Evolutionary conservation across 2,888 invertebrate genomes (phyloP).

Genomic region (Magallana nippona): DNA sequence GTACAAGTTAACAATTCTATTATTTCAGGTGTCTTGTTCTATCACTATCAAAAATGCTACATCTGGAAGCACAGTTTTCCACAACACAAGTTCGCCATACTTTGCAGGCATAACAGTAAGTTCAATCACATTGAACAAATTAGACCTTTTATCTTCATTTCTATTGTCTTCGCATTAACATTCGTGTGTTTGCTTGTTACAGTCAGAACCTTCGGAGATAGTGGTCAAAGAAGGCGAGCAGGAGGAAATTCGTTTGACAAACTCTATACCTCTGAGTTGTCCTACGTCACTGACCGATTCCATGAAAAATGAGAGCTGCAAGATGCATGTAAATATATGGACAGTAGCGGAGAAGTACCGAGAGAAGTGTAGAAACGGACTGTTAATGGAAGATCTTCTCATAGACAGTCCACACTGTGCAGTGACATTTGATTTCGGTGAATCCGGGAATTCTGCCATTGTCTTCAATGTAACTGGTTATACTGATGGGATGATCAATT

Average conservation of each 20-base stretch:
- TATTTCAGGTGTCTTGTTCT: not conserved
- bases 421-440: not conserved
- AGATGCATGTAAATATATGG: not conserved
- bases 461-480: not conserved
- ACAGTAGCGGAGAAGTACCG: not conserved
- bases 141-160: not conserved
- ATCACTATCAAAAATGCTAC: not conserved
- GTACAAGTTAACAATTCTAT: too few species aligned
- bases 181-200: not conserved
- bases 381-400: not conserved
- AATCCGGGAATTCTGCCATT: not conserved
- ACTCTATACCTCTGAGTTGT: not conserved
- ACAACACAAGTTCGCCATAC: not conserved
- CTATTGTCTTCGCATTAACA: not conserved
- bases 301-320: not conserved
- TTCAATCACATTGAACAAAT: not conserved
- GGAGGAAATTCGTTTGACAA: not conserved
- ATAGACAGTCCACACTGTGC: not conserved
- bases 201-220: not conserved
- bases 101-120: conserved; percentile 10
- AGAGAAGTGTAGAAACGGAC: conserved; percentile 5
- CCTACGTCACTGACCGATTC: not conserved
- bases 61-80: not conserved
- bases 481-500: not conserved
- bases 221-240: not conserved